These are phyloP conservation scores for Diachasma alloeum DNA, from an alignment of 1,140 invertebrate genomes.

Conservation along the genomic window DNA sequence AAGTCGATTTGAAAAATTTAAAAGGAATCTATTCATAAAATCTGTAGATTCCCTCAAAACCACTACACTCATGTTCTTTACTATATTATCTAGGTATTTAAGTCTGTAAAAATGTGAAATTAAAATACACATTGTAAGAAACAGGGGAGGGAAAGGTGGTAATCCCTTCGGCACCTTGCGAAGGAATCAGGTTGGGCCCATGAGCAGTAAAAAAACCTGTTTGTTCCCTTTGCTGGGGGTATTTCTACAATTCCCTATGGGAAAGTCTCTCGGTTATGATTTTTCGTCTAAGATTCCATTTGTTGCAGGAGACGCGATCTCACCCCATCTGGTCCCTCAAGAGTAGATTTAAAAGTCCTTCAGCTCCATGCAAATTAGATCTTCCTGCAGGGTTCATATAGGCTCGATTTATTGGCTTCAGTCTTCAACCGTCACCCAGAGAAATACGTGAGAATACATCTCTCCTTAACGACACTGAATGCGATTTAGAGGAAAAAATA, in stretches of 20 bases:
- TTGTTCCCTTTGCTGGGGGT: conserved; percentile 9
- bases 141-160: not conserved
- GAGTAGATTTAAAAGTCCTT: conserved; percentile 25
- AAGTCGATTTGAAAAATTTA: too few species aligned
- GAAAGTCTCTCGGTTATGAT: conserved; percentile 24
- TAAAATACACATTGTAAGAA: not conserved
- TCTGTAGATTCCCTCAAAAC: not conserved
- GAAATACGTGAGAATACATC: conserved; percentile 16
- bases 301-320: not conserved
- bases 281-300: conserved; percentile 6
- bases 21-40: too few species aligned
- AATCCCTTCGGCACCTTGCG: conserved; percentile 22
- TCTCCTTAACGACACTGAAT: not conserved
- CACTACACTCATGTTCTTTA: not conserved
- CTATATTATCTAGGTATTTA: not conserved
- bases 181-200: conserved; percentile 21
- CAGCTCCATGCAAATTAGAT: conserved; percentile 28
- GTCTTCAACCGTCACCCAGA: not conserved
- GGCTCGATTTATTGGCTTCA: conserved; percentile 18
- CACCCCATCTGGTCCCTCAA: not conserved
- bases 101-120: not conserved
- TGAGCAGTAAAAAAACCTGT: not conserved
- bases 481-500: too few species aligned
- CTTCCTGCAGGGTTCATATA: conserved; percentile 4
- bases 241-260: conserved; percentile 8